Base-by-base conservation (phyloP, 2,113 vertebrate species). In the Pithys albifrons region DNA sequence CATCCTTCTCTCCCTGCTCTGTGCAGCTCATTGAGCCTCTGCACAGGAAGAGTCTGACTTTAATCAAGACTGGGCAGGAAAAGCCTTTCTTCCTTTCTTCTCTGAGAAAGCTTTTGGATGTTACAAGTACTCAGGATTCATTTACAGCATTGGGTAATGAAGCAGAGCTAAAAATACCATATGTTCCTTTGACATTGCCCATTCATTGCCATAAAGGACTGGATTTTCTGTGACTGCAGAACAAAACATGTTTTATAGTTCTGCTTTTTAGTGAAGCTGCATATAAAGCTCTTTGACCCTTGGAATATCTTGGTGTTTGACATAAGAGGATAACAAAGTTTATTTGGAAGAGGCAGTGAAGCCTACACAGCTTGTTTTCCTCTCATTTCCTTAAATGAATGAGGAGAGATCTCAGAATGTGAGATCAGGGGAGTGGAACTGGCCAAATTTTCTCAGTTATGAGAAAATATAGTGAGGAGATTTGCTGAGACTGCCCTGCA, bases 161-260 rank as follows among this genome's bases (percentile, higher is more conserved):
- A 92, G 92, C 93, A 91, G 67, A 95, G 93, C 92, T 96, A 89
- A 94, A 96, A 82, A 91, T 95, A 93, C 95, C 95, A 6, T 65
- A 89, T 95, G 94, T 71, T 92, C 82, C 95, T 91, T 27, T 91
- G 95, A 80, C 96, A 92, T 80, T 85, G 91, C 86, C 96, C 96
- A 95, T 96, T 96, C 95, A 92, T 92, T 96, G 95, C 76, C 85
- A 51, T 14, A 94, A 94, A 93, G 80, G 41, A 95, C 72, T 88
- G 85, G 90, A 95, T 93, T 82, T 93, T 85, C 61, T 33, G 82
- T 69, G 88, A 85, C 91, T 90, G 73, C 35, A 73, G 54, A 92
- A 92, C 79, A 92, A 96, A 95, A 93, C 61, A 57, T 71, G 86
- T 46, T 97, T 96, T 89, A 91, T 80, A 91, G 58, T 96, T 93